Evolutionary conservation across 2,113 vertebrate species (phyloP), one percentile per base, ranked within the genome.

Genomic region (Puntigrus tetrazona): DNA sequence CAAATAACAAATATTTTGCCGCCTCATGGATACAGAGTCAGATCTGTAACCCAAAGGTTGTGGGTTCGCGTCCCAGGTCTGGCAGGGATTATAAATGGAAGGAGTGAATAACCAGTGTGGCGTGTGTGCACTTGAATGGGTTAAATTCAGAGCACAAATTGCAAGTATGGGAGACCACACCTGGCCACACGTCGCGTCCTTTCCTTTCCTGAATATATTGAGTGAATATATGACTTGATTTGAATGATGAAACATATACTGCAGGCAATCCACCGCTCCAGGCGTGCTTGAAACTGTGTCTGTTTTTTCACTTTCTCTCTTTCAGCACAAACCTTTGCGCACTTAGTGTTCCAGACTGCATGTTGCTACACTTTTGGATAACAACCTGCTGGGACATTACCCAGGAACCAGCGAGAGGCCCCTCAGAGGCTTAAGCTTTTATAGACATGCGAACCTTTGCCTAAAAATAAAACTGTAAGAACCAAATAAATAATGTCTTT

Each of bases 291-390:
- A 91, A 89, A 91, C 47, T 57, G 82, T 89, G 90, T 93, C 90
- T 93, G 88, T 89, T 90, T 92, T 81, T 90, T 82, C 83, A 79
- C 75, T 89, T 78, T 79, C 72, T 77, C 55, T 87, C 57, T 65
- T 69, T 34, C 61, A 81, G 29, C 84, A 86, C 81, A 84, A 92
- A 90, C 76, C 87, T 88, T 90, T 91, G 93, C 90, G 84, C 89
- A 90, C 92, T 89, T 90, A 88, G 90, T 91, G 87, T 81, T 90
- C 86, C 81, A 77, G 88, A 86, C 86, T 89, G 87, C 89, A 86
- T 92, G 90, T 86, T 90, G 90, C 81, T 89, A 88, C 86, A 90
- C 90, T 91, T 89, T 91, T 86, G 87, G 86, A 91, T 90, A 88
- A 90, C 87, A 90, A 89, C 89, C 84, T 85, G 73, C 13, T 11